A percentile compares a stretch with the other conserved stretches of the same genome.
These are phyloP conservation scores for Andrena dorsata DNA, from an alignment of 2,888 invertebrate species.

Conservation along the genomic window DNA sequence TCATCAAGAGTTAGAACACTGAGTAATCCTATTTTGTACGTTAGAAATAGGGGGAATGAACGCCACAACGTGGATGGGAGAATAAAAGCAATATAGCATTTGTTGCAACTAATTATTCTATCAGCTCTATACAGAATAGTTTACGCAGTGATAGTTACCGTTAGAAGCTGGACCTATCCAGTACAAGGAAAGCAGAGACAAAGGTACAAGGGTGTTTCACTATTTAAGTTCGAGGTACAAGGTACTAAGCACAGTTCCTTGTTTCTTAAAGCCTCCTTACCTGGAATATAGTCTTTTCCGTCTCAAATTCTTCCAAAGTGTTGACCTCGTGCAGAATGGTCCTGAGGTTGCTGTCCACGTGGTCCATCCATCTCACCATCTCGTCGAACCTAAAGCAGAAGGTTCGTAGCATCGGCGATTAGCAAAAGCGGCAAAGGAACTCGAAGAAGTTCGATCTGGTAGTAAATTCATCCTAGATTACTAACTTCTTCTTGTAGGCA, in stretches of 20 bases:
- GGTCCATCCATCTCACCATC: slow-evolving; percentile 96
- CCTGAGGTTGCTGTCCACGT: slow-evolving; percentile 93
- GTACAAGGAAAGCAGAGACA: slow-evolving; percentile 64
- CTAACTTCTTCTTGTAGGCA: slow-evolving; percentile 90
- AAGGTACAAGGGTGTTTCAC: slow-evolving; percentile 1
- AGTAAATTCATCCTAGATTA: not conserved
- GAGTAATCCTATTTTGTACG: not conserved
- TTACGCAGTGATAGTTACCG: slow-evolving; percentile 77
- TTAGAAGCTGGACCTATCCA: slow-evolving; percentile 80
- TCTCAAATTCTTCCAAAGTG: slow-evolving; percentile 95
- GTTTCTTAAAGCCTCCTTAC: slow-evolving; percentile 85
- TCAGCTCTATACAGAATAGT: no score
- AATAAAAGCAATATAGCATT: no score
- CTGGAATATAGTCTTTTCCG: slow-evolving; percentile 95
- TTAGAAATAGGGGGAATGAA: not conserved
- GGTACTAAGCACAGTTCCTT: not conserved
- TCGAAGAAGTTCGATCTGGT: not conserved
- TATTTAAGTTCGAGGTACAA: not conserved
- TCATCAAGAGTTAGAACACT: not conserved
- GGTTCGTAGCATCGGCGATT: not conserved
- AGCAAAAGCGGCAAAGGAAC: not conserved
- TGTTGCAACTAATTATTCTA: no score
- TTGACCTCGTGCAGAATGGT: slow-evolving; percentile 94
- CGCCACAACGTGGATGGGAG: no score
- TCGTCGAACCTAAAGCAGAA: slow-evolving; percentile 88